These are phyloP conservation scores for Tringa solitaria DNA, from an alignment of 2,113 vertebrate species.

Conservation along the genomic window DNA sequence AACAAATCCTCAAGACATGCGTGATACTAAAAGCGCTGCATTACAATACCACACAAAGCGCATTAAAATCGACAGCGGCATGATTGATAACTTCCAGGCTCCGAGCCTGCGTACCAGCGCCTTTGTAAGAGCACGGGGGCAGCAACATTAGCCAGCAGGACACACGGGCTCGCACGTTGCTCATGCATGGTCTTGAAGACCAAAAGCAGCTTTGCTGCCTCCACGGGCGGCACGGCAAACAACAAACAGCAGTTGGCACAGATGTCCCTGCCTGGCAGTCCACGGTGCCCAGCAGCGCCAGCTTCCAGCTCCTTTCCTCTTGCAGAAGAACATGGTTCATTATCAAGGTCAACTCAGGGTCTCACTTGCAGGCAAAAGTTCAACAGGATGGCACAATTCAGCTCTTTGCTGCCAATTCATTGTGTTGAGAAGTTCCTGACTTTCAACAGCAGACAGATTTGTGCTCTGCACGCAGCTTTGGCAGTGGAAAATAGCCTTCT, in stretches of 20 bases:
- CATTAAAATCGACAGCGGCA: accelerated
- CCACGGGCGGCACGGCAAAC: accelerated
- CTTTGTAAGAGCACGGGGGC: neutral
- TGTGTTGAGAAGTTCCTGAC: neutral
- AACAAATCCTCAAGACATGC: neutral
- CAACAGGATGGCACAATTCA: accelerated
- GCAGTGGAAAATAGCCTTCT: neutral
- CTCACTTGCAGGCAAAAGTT: neutral
- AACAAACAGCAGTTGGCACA: accelerated
- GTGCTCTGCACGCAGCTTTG: neutral
- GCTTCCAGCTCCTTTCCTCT: neutral
- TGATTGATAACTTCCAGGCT: neutral
- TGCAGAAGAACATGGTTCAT: neutral
- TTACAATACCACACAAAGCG: neutral
- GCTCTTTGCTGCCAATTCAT: neutral
- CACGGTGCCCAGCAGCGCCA: accelerated
- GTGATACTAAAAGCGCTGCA: accelerated
- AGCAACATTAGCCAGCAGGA: accelerated
- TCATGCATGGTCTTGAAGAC: accelerated
- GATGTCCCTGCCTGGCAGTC: neutral
- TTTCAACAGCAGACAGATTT: neutral
- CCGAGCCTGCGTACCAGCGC: accelerated
- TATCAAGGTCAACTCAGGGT: neutral
- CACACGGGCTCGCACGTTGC: accelerated
- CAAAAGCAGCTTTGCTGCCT: neutral